Evolutionary conservation across 2,797 vertebrate species (phyloP).

Genomic region (Coendou prehensilis): DNA sequence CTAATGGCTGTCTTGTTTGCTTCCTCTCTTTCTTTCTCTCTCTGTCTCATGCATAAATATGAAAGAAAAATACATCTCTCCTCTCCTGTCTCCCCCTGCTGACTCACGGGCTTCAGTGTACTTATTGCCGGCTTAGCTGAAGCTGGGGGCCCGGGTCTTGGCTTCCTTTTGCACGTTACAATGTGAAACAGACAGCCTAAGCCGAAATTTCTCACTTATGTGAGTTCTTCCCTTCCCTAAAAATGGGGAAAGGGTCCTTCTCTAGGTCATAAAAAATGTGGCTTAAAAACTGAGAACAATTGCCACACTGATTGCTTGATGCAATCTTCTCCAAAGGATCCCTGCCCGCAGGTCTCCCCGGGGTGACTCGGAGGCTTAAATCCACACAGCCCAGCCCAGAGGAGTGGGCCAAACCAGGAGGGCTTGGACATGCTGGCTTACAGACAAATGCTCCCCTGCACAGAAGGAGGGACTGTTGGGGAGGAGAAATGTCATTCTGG

Average conservation of each 20-base stretch:
- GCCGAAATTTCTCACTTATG: not conserved
- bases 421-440: not conserved
- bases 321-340: not conserved
- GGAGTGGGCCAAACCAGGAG: not conserved
- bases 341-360: not conserved
- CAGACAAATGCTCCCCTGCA: not conserved
- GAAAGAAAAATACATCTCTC: slow-evolving; percentile 33
- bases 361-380: not conserved
- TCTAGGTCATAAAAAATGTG: slow-evolving; percentile 36
- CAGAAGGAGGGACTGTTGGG: not conserved
- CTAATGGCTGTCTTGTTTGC: not conserved
- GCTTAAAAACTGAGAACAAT: slow-evolving; percentile 52
- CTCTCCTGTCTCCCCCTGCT: not conserved
- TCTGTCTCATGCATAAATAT: not conserved
- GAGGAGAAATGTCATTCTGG: no score
- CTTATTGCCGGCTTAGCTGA: slow-evolving; percentile 42
- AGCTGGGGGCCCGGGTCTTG: not conserved
- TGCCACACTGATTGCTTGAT: not conserved
- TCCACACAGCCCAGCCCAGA: fast-evolving
- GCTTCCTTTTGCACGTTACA: not conserved
- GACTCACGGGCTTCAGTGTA: fast-evolving
- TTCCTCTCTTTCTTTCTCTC: not conserved
- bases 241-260: slow-evolving; percentile 34
- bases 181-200: not conserved
- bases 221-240: slow-evolving; percentile 10